Evolutionary conservation across 2,113 vertebrate genomes (phyloP), one percentile per base, ranked within the genome.

Genomic region (Uropsilus gracilis): DNA sequence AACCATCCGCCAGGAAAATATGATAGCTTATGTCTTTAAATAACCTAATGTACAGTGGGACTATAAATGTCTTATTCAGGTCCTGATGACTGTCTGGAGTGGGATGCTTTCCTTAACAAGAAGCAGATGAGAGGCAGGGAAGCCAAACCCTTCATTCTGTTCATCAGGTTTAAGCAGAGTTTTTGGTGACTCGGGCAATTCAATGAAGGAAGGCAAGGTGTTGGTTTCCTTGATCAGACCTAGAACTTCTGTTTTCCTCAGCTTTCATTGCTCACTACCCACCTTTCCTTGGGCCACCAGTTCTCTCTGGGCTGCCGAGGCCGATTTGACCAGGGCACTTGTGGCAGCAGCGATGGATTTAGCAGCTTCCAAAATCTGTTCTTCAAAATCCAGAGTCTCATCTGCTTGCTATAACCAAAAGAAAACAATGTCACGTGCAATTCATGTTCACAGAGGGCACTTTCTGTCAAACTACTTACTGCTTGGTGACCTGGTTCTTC

Each of bases 261-360:
- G 30, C 48, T 22, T 71, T 48, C 26, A 1, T 39, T 1, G 85
- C 68, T 64, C 34, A 2, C 5, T 30, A 97, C 99, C 97, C 94
- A 99, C 99, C 99, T 99, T 99, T 95, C 99, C 99, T 97, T 99
- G 99, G 82, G 99, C 99, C 93, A 99, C 99, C 97, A 99, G 99
- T 95, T 99, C 99, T 95, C 99, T 99, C 98, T 99, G 99, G 86
- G 99, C 99, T 12, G 99, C 99, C 0, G 99, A 99, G 32, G 99
- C 99, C 0, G 99, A 99, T 97, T 99, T 99, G 96, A 99, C 99
- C 6, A 99, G 98, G 85, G 99, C 99, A 42, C 99, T 99, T 48
- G 99, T 99, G 64, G 99, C 99, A 42, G 99, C 99, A 64, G 99
- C 99, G 87, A 99, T 99, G 97, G 99, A 99, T 86, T 99, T 99